Base-by-base conservation (phyloP, 2,113 vertebrate species). In the Bucco capensis region DNA sequence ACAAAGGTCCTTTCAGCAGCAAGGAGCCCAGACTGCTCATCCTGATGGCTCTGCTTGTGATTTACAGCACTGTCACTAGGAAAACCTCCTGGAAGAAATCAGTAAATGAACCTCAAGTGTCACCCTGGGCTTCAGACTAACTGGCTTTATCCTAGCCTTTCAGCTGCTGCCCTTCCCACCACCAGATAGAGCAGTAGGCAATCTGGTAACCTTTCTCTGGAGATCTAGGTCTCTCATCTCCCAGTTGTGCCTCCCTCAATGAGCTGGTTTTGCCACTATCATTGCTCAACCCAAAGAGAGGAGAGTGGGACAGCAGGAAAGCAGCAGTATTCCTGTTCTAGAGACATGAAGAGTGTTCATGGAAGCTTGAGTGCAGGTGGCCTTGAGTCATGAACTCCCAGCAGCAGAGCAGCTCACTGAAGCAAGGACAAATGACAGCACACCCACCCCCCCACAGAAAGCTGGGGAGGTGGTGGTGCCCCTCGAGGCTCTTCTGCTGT, bases 391-490 rank as follows among this genome's bases (percentile, higher is more conserved):
- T 3, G 14, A 74, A 54, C 18, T 65, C 8, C 19, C 53, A 77
- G 56, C 25, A 79, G 46, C 18, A 46, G 9, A 79, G 58, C 17
- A 51, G 6, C n/a, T 22, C 57, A 71, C 27, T 47, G 47, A 66
- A 60, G 27, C 16, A 40, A 81, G 53, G 38, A 71, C 38, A 83
- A 58, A 40, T 5, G 25, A 78, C 44, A 70, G 42, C 12, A 62
- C 4, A 3, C 4, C 3, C 19, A 2, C 1, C 4, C 5, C 5
- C 25, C 2, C 1, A 18, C 18, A 8, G 8, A 72, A 19, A 56
- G 16, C 17, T 14, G 28, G 11, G 15, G n/a, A 24, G 12, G 28
- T 23, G 40, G 14, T 14, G 37, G 30, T 60, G 37, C 12, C 13
- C 22, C 57, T 71, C 21, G 60, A 30, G 37, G 60, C 27, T 19